These are phyloP conservation scores for Liopterus haemorrhoidalis DNA, from an alignment of 2,888 invertebrate species.

Conservation along the genomic window DNA sequence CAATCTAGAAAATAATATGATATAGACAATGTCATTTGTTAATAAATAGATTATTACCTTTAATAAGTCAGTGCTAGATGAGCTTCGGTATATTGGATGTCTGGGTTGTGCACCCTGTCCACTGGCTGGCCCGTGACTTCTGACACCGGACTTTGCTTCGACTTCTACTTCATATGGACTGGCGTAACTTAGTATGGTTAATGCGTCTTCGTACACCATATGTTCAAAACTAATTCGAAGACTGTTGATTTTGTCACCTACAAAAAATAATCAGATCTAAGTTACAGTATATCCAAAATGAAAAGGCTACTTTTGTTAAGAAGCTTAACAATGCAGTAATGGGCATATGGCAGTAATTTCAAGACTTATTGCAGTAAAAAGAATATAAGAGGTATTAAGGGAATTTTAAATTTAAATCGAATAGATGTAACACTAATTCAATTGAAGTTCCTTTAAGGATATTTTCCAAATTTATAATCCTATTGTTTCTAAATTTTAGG, in stretches of 20 bases:
- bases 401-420: too few species aligned
- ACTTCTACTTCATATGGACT: constrained; percentile 84
- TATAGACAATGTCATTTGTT: constrained; percentile 1
- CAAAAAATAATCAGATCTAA: constrained; percentile 25
- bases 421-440: too few species aligned
- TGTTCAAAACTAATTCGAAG: constrained; percentile 82
- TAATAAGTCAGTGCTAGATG: constrained; percentile 71
- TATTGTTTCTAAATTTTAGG: too few species aligned
- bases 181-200: constrained; percentile 83
- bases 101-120: constrained; percentile 52
- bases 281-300: background rate
- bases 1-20: constrained; percentile 35
- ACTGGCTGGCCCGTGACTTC: constrained; percentile 31
- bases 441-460: too few species aligned
- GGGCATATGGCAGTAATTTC: too few species aligned
- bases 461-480: too few species aligned
- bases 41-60: constrained; percentile 47
- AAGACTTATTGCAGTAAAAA: too few species aligned
- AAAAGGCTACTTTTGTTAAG: background rate
- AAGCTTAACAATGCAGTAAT: too few species aligned
- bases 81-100: constrained; percentile 72
- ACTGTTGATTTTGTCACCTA: constrained; percentile 83
- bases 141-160: constrained; percentile 58
- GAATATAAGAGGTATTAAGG: too few species aligned
- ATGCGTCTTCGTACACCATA: constrained; percentile 85